Conservation (phyloP, 2,113 vertebrate species). For the Vulpes lagopus region DNA sequence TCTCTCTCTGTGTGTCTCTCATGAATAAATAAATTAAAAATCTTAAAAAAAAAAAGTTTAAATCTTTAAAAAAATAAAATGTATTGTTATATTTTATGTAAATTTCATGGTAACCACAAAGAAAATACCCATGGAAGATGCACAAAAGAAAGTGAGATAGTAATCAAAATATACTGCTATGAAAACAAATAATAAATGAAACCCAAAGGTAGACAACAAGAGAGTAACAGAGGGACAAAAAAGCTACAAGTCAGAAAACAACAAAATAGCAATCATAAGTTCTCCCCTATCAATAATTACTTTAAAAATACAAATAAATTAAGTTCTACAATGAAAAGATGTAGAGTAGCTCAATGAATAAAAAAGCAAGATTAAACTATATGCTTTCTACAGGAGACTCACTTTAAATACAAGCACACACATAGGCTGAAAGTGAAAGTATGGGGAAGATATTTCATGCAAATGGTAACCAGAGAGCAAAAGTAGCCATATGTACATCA, state of each 20-base stretch:
- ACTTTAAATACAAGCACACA: constrained; percentile 1
- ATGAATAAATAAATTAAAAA: too few species aligned
- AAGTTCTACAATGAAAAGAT: neutral
- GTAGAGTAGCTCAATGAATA: neutral
- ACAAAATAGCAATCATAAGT: neutral
- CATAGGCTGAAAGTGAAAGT: neutral
- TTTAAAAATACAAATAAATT: constrained; percentile 6
- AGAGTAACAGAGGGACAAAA: neutral
- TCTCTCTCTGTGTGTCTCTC: too few species aligned
- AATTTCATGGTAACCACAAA: neutral
- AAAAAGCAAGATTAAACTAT: neutral
- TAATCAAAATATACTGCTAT: neutral
- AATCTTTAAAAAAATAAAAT: too few species aligned
- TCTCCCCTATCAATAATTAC: neutral
- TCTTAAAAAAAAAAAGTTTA: too few species aligned
- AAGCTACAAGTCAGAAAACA: neutral
- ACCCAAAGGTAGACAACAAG: neutral
- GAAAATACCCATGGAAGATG: neutral
- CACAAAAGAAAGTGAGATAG: neutral
- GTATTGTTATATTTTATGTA: neutral
- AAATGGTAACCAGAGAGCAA: neutral
- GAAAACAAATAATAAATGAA: neutral
- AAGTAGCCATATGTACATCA: neutral
- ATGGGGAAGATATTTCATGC: neutral
- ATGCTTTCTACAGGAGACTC: neutral